A percentile compares a stretch with the other conserved stretches of the same genome.
phyloP scores from a whole-genome alignment of 1,140 invertebrate genomes.

The Drosophila obscura region DNA sequence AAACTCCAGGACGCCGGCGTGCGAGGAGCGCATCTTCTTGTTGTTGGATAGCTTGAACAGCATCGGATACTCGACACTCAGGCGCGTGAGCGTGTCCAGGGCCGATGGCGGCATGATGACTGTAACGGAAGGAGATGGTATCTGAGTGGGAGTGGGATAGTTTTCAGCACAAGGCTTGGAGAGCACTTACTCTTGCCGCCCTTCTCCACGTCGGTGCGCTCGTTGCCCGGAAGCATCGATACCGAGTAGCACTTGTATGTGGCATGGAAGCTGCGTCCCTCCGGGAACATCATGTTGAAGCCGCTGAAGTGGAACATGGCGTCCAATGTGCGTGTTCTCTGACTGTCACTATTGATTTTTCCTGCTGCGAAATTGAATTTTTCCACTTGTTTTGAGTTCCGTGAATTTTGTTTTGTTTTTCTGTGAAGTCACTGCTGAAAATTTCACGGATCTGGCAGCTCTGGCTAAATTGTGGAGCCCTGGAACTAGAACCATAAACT shows the following conservation, averaged over 20 bases:
- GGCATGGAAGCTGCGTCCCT: constrained; percentile 91
- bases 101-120: constrained; percentile 99
- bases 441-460: no score
- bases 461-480: no score
- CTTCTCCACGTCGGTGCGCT: constrained; percentile 97
- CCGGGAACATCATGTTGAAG: constrained; percentile 92
- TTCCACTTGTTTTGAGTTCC: no score
- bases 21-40: constrained; percentile 93
- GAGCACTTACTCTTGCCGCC: constrained; percentile 95
- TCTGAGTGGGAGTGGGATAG: constrained; percentile 6
- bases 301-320: constrained; percentile 79
- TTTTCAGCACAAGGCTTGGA: neutral
- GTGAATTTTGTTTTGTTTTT: constrained; percentile 26
- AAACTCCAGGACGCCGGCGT: constrained; percentile 99
- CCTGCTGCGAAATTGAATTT: neutral
- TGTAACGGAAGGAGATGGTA: constrained; percentile 84
- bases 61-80: constrained; percentile 99
- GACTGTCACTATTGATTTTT: constrained; percentile 2
- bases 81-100: constrained; percentile 94
- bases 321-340: neutral
- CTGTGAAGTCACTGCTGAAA: constrained; percentile 18
- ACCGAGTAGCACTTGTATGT: constrained; percentile 96
- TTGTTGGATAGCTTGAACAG: constrained; percentile 98
- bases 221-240: constrained; percentile 97
- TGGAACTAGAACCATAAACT: no score